Base-by-base conservation (phyloP, 2,113 vertebrate species). In the Polypterus bichir region DNA sequence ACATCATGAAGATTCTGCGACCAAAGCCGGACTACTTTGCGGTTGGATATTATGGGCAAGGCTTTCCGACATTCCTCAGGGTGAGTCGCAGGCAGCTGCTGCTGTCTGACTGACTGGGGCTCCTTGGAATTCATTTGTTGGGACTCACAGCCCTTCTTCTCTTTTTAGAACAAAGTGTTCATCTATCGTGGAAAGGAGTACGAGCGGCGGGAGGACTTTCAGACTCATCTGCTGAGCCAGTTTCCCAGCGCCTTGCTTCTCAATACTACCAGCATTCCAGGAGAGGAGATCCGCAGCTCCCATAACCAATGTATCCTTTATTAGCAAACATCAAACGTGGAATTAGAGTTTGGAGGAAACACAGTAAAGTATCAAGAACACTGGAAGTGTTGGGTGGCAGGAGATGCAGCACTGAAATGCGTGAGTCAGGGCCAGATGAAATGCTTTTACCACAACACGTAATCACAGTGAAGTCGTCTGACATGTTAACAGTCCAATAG, bases 21-120 rank as follows among this genome's bases (percentile, higher is more conserved):
- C 95, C 94, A 3, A 97, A 94, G 63, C 96, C 93, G 7, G 95
- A 99, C 74, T 98, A 99, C 78, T 98, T 99, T 76, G 94, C 96
- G 9, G 94, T 99, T 57, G 96, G 96, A 5, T 99, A 92, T 79
- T 99, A 98, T 0, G 96, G 96, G 54, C 89, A 90, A 68, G 93
- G 95, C 52, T 97, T 94, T 72, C 96, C 95, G 69, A 88, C 89
- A 2, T 99, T 99, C 65, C 85, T 99, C 59, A 81, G 91, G 87
- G 96, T 99, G 74, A 82, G 73, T 44, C n/a, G 45, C 47, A 54
- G n/a, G 47, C 3, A 49, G 46, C 45, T n/a, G n/a, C 27, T 49
- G 45, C 5, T 4, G 4, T 62, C 45, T 11, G 61, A n/a, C 45
- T 11, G 61, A n/a, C 27, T 55, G 10, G 1, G 54, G 54, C 54